Conservation (phyloP, 1,140 invertebrate genomes). For the Neomicropteryx cornuta region DNA sequence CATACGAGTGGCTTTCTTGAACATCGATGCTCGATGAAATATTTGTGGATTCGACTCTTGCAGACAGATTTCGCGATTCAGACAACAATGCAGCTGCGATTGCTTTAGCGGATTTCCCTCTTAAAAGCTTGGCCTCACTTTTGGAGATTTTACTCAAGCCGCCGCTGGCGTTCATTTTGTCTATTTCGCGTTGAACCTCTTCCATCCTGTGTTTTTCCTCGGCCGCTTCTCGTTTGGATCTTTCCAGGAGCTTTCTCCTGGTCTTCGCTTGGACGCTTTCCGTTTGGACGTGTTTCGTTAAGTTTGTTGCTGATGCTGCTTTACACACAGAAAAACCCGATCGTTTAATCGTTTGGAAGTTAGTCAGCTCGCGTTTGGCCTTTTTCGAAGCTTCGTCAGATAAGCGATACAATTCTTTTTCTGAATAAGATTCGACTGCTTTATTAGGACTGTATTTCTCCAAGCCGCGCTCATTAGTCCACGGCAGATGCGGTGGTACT, state of each 20-base stretch:
- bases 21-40: no score
- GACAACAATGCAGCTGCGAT: slow-evolving; percentile 54
- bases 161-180: slow-evolving; percentile 39
- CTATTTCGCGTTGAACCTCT: slow-evolving; percentile 34
- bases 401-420: slow-evolving; percentile 49
- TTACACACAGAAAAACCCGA: slow-evolving; percentile 55
- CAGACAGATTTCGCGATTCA: slow-evolving; percentile 21
- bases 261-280: slow-evolving; percentile 41
- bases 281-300: slow-evolving; percentile 49
- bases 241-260: slow-evolving; percentile 35
- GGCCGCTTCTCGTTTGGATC: slow-evolving; percentile 26
- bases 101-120: slow-evolving; percentile 59
- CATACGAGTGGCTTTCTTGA: no score
- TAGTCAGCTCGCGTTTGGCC: slow-evolving; percentile 52
- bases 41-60: slow-evolving; percentile 10
- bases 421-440: slow-evolving; percentile 45
- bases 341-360: slow-evolving; percentile 48
- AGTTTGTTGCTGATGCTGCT: slow-evolving; percentile 50
- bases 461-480: slow-evolving; percentile 57
- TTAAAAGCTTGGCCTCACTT: slow-evolving; percentile 40
- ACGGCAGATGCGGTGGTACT: slow-evolving; percentile 55
- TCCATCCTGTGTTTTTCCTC: slow-evolving; percentile 36
- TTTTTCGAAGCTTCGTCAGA: slow-evolving; percentile 50
- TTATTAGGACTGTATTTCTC: slow-evolving; percentile 45
- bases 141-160: slow-evolving; percentile 29